These are phyloP conservation scores for Leptopterna dolabrata DNA, from an alignment of 2,888 invertebrate species.

Conservation along the genomic window DNA sequence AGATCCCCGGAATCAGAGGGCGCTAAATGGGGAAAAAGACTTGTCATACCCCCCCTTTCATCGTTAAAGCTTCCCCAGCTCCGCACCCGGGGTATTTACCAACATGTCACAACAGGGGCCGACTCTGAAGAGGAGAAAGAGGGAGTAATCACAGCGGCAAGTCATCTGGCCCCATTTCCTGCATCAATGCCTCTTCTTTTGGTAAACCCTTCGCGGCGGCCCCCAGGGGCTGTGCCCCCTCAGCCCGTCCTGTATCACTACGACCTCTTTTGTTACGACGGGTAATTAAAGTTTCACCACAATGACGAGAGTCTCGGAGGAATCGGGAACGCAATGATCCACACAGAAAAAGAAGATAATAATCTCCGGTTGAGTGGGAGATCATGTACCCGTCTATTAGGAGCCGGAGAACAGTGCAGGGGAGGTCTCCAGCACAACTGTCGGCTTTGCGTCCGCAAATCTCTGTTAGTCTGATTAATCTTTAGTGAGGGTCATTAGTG, in stretches of 20 bases:
- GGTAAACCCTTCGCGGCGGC: constrained; percentile 9
- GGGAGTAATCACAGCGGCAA: constrained; percentile 47
- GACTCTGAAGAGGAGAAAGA: not conserved
- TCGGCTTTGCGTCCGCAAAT: not conserved
- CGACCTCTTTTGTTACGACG: constrained; percentile 30
- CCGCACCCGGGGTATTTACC: constrained; percentile 40
- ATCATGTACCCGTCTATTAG: constrained; percentile 50
- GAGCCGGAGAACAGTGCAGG: not conserved
- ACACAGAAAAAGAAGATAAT: constrained; percentile 50
- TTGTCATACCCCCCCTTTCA: not conserved
- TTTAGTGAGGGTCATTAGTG: not conserved
- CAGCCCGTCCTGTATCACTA: not conserved
- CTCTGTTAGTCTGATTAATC: not conserved
- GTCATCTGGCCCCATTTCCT: constrained; percentile 52
- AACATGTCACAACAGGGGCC: constrained; percentile 52
- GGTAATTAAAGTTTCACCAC: constrained; percentile 55
- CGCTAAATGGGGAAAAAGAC: constrained; percentile 29
- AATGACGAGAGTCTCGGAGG: constrained; percentile 48
- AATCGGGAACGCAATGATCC: constrained; percentile 47
- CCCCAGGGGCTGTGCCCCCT: constrained; percentile 32
- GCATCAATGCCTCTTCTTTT: constrained; percentile 46
- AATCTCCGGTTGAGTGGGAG: constrained; percentile 52
- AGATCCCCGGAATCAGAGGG: constrained; percentile 37
- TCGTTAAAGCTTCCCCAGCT: not conserved
- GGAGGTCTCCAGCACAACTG: constrained; percentile 14